These are phyloP conservation scores for Syngnathus floridae DNA, from an alignment of 2,113 vertebrate species.

Conservation along the genomic window DNA sequence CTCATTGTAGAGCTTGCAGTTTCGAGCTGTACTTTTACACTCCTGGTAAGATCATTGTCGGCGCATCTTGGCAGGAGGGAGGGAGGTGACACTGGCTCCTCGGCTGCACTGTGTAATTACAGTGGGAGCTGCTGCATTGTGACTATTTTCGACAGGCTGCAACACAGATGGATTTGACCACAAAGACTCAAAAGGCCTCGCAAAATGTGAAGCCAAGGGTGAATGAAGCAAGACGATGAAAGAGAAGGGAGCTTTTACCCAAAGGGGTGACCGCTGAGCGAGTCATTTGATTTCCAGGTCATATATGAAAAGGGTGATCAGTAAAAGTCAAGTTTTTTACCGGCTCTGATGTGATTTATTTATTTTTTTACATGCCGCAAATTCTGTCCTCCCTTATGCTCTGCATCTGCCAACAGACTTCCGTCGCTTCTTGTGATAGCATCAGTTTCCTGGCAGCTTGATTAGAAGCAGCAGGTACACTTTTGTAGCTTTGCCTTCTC, in stretches of 20 bases:
- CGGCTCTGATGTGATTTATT: constrained; percentile 23
- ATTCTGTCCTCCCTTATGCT: constrained; percentile 16
- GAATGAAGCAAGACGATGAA: constrained; percentile 20
- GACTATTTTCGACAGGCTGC: constrained; percentile 79
- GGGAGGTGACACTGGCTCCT: constrained; percentile 76
- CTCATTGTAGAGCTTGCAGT: constrained; percentile 4
- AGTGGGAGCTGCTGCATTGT: constrained; percentile 72
- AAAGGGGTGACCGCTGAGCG: not conserved
- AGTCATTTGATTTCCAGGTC: constrained; percentile 10
- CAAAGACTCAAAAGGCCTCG: constrained; percentile 65
- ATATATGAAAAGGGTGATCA: constrained; percentile 13
- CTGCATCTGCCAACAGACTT: constrained; percentile 28
- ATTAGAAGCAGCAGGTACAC: constrained; percentile 44
- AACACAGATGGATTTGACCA: constrained; percentile 76
- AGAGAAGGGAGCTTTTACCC: constrained; percentile 10
- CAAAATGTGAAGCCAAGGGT: constrained; percentile 42
- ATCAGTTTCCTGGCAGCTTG: constrained; percentile 33
- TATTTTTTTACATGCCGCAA: not conserved
- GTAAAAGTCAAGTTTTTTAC: not conserved
- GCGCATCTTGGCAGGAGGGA: constrained; percentile 51
- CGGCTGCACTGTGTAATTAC: constrained; percentile 83
- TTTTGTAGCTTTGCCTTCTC: constrained; percentile 30
- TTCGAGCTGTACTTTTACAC: constrained; percentile 22
- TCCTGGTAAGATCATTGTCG: constrained; percentile 61
- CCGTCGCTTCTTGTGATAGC: constrained; percentile 40